These are phyloP conservation scores for Barbus barbus DNA, from an alignment of 2,113 vertebrate species.

Conservation along the genomic window DNA sequence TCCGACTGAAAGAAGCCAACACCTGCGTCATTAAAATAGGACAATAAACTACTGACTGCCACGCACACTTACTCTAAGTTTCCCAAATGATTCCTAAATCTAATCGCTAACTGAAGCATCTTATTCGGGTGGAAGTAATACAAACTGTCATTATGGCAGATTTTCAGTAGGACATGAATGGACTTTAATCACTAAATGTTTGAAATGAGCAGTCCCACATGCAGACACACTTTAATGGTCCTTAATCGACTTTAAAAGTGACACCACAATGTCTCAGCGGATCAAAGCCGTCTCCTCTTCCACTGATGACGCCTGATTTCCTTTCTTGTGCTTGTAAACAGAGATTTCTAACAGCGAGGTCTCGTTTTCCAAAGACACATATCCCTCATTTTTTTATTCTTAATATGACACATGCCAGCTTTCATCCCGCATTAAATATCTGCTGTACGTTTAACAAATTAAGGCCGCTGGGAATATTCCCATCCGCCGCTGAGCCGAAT, in stretches of 20 bases:
- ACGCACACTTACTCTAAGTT: not conserved
- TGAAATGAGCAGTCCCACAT: slow-evolving; percentile 63
- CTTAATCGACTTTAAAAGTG: slow-evolving; percentile 75
- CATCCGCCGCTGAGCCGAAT: slow-evolving; percentile 58
- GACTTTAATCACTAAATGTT: slow-evolving; percentile 71
- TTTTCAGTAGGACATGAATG: slow-evolving; percentile 24
- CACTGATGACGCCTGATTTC: slow-evolving; percentile 64
- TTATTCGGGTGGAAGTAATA: slow-evolving; percentile 22
- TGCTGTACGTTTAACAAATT: slow-evolving; percentile 71
- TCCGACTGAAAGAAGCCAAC: slow-evolving; percentile 43
- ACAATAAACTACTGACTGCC: slow-evolving; percentile 45
- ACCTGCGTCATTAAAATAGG: slow-evolving; percentile 54
- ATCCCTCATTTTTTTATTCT: slow-evolving; percentile 64
- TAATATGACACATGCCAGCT: slow-evolving; percentile 59
- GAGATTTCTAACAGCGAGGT: slow-evolving; percentile 53
- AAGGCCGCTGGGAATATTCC: slow-evolving; percentile 71
- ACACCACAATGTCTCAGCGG: slow-evolving; percentile 69
- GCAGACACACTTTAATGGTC: slow-evolving; percentile 67
- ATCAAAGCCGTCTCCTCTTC: slow-evolving; percentile 64
- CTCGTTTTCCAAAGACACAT: slow-evolving; percentile 65
- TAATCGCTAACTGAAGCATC: slow-evolving; percentile 5
- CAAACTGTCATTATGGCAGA: slow-evolving; percentile 35
- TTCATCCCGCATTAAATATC: slow-evolving; percentile 75
- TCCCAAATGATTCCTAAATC: not conserved
- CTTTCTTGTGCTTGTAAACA: slow-evolving; percentile 52